These are phyloP conservation scores for Hyperopisus bebe DNA, from an alignment of 2,113 vertebrate genomes.

Conservation along the genomic window DNA sequence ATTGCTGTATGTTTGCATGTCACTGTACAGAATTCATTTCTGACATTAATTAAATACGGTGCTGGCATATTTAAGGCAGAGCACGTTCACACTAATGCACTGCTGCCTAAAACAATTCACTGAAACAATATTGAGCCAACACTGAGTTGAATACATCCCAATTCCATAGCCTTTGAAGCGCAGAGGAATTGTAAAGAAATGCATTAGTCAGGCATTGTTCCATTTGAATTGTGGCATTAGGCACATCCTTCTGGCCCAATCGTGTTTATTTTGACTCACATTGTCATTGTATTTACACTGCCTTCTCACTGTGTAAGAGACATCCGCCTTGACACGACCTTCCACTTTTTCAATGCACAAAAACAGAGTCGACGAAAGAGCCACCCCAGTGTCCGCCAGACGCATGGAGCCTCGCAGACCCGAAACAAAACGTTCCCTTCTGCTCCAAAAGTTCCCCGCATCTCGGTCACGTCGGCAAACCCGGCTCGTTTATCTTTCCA, in stretches of 20 bases:
- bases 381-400: background rate
- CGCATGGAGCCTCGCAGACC: constrained; percentile 37
- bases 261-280: constrained; percentile 54
- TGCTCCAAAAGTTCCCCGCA: constrained; percentile 2
- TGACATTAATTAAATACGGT: background rate
- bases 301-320: constrained; percentile 68
- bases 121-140: background rate
- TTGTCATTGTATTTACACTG: constrained; percentile 68
- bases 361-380: constrained; percentile 53
- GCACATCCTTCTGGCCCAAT: background rate
- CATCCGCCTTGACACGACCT: constrained; percentile 48
- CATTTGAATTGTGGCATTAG: background rate
- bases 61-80: background rate
- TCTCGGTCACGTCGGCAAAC: background rate
- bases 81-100: background rate
- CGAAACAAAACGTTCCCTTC: constrained; percentile 37
- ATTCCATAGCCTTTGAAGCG: background rate
- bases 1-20: background rate
- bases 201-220: background rate
- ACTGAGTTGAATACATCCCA: background rate
- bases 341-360: constrained; percentile 65
- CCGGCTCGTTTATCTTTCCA: background rate
- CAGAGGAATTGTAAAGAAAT: background rate
- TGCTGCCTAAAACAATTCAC: background rate
- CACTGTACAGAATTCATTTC: background rate